Evolutionary conservation across 2,888 invertebrate species (phyloP).

Genomic region (Ommatoiulus sabulosus): DNA sequence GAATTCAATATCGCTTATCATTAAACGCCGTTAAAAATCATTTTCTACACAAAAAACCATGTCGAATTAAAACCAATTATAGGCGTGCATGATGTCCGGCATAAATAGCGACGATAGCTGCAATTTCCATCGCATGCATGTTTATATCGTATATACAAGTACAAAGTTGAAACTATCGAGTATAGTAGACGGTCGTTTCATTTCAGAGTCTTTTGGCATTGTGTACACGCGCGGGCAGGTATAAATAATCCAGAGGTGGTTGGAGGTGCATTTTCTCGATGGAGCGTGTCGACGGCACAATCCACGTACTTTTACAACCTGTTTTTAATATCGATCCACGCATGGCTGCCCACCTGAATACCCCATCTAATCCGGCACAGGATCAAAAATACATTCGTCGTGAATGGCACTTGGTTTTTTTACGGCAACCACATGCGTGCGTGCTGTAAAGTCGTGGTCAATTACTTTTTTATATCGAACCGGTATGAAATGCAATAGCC

Average conservation of each 20-base stretch:
- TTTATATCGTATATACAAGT: neutral
- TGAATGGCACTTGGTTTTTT: neutral
- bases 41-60: neutral
- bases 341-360: neutral
- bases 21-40: too few species aligned
- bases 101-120: neutral
- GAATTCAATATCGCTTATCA: too few species aligned
- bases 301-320: neutral
- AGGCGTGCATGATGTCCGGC: neutral
- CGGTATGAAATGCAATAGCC: neutral
- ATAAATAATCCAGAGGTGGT: neutral
- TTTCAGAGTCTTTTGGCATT: neutral
- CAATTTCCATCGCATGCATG: neutral
- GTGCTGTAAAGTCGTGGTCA: neutral
- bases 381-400: neutral
- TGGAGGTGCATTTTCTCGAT: neutral
- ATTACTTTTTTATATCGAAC: neutral
- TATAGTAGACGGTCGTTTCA: neutral
- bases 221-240: neutral
- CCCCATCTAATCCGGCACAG: neutral
- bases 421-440: neutral
- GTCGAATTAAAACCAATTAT: neutral
- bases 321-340: neutral
- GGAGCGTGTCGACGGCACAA: neutral
- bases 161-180: too few species aligned